Conservation (phyloP, 1,140 invertebrate genomes). For the Lordiphosa mommai region DNA sequence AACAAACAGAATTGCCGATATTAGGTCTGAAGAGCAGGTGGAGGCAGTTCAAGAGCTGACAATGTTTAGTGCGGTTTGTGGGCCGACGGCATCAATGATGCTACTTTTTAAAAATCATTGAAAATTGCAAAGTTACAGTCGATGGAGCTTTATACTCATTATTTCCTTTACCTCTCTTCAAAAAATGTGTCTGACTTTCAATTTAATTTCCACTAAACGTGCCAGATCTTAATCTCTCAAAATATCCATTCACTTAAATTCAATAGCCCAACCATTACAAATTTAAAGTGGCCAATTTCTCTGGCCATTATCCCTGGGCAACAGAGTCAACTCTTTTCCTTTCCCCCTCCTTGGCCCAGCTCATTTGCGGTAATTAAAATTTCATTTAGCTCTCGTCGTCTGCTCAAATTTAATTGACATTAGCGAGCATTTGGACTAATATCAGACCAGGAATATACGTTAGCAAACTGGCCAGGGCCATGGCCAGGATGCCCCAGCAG, state of each 20-base stretch:
- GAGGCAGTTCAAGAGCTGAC: too few relatives aligned
- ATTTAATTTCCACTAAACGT: too few relatives aligned
- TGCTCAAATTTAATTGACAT: conserved; percentile 73
- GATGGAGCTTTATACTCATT: too few relatives aligned
- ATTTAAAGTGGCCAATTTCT: conserved; percentile 43
- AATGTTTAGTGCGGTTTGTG: too few relatives aligned
- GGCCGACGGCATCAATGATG: too few relatives aligned
- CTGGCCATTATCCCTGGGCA: conserved; percentile 33
- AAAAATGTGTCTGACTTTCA: too few relatives aligned
- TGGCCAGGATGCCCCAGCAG: neutral
- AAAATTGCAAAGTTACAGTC: too few relatives aligned
- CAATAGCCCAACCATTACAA: conserved; percentile 9
- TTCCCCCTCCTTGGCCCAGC: conserved; percentile 7
- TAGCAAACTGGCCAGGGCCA: neutral
- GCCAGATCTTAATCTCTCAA: too few relatives aligned
- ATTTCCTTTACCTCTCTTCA: too few relatives aligned
- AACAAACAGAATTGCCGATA: too few relatives aligned
- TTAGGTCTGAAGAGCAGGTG: too few relatives aligned
- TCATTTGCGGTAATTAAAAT: conserved; percentile 76
- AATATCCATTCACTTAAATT: conserved; percentile 18
- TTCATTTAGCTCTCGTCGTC: conserved; percentile 56
- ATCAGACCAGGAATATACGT: neutral
- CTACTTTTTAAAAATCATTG: too few relatives aligned
- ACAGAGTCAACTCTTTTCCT: conserved; percentile 5
- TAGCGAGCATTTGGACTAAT: conserved; percentile 60